These are phyloP conservation scores for Scaptomyza reducta DNA, from an alignment of 2,888 invertebrate genomes.

Conservation along the genomic window DNA sequence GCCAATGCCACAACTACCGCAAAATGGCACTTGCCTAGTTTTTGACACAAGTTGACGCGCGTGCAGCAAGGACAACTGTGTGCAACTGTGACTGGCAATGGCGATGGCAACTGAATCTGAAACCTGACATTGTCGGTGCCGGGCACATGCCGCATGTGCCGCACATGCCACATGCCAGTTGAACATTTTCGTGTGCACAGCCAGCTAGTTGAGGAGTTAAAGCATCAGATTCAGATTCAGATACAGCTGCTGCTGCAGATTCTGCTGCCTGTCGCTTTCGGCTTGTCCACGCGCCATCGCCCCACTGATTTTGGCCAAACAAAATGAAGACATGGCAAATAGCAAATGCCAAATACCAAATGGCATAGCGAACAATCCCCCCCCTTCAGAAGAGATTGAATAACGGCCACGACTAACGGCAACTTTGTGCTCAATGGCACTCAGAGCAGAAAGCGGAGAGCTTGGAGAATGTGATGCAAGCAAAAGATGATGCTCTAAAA, in stretches of 20 bases:
- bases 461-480: slow-evolving; percentile 22
- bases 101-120: slow-evolving; percentile 4
- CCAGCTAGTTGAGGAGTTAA: slow-evolving; percentile 1
- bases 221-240: slow-evolving; percentile 24
- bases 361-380: slow-evolving; percentile 31
- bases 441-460: slow-evolving; percentile 7
- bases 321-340: slow-evolving; percentile 65
- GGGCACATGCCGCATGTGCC: slow-evolving; percentile 48
- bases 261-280: not conserved
- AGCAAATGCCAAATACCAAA: slow-evolving; percentile 28
- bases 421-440: slow-evolving; percentile 55
- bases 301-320: slow-evolving; percentile 65
- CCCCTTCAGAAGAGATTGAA: slow-evolving; percentile 11
- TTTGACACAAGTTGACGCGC: slow-evolving; percentile 67
- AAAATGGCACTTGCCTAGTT: slow-evolving; percentile 74
- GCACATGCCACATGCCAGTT: slow-evolving; percentile 52
- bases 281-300: slow-evolving; percentile 55
- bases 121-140: slow-evolving; percentile 47
- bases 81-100: slow-evolving; percentile 12
- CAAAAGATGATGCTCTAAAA: slow-evolving; percentile 33
- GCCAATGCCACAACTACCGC: slow-evolving; percentile 65
- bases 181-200: slow-evolving; percentile 50
- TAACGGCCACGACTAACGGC: slow-evolving; percentile 33
- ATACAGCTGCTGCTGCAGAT: slow-evolving; percentile 11
- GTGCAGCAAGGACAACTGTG: slow-evolving; percentile 32